These are phyloP conservation scores for Oenanthe oenanthe DNA, from an alignment of 2,113 vertebrate species.

Conservation along the genomic window DNA sequence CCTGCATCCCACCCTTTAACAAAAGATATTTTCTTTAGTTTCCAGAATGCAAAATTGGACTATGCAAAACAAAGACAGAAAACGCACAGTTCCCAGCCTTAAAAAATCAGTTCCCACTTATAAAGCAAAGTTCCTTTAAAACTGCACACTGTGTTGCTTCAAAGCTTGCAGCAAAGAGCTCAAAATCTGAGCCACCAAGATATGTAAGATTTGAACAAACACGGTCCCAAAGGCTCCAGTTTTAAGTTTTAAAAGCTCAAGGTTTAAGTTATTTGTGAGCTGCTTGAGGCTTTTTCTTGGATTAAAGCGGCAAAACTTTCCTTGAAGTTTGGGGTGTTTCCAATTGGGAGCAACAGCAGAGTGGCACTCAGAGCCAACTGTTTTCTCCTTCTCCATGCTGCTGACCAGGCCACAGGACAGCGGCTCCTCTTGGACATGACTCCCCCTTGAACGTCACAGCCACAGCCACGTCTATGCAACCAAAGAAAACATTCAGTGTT, in stretches of 20 bases:
- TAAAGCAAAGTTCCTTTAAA: background rate
- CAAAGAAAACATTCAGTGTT: background rate
- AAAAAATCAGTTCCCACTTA: background rate
- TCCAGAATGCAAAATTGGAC: background rate
- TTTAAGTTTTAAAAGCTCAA: background rate
- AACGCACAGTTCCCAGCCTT: background rate
- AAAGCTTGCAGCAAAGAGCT: background rate
- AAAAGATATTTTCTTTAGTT: accelerated
- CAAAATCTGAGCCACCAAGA: background rate
- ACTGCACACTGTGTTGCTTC: background rate
- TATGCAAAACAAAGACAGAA: background rate
- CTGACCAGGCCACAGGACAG: background rate
- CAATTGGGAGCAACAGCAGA: background rate
- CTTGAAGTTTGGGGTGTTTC: background rate
- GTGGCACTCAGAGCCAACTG: background rate
- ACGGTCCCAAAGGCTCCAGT: background rate
- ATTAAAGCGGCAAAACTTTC: background rate
- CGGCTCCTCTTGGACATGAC: background rate
- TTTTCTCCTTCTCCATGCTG: background rate
- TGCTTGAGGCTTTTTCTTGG: background rate
- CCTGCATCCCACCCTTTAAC: background rate
- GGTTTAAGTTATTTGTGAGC: background rate
- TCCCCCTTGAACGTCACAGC: background rate
- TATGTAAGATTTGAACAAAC: background rate
- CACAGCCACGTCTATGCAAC: background rate